Conservation (phyloP, 1,140 invertebrate species). For the Papilio polyxenes region DNA sequence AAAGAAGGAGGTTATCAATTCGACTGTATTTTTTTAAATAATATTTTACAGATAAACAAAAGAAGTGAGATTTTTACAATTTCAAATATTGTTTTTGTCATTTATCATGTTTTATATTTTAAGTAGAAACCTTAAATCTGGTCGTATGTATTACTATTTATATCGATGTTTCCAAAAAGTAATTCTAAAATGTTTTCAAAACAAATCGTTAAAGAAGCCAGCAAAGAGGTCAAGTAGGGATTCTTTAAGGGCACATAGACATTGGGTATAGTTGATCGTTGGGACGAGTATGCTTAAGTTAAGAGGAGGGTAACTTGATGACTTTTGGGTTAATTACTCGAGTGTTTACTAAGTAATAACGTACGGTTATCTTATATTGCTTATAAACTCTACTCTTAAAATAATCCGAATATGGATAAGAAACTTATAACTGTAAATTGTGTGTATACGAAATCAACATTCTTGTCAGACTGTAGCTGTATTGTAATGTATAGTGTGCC, state of each 20-base stretch:
- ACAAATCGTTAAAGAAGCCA: not conserved
- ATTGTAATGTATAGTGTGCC: too few species aligned
- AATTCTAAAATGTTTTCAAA: not conserved
- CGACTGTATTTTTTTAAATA: too few species aligned
- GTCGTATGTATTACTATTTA: not conserved
- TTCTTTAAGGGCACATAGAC: not conserved
- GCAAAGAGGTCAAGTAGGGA: not conserved
- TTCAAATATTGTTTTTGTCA: not conserved
- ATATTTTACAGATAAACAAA: not conserved
- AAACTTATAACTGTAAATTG: too few species aligned
- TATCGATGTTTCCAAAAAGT: not conserved
- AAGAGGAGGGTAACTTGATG: not conserved
- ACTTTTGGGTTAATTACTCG: not conserved
- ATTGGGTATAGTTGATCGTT: conserved; percentile 4
- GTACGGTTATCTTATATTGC: not conserved
- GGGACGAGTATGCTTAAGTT: conserved; percentile 3
- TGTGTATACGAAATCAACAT: too few species aligned
- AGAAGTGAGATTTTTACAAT: not conserved
- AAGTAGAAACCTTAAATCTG: too few species aligned
- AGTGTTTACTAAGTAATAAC: not conserved
- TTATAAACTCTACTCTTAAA: not conserved
- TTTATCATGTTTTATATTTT: not conserved
- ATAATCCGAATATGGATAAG: not conserved
- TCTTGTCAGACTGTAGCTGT: too few species aligned
- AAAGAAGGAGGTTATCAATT: too few species aligned